Evolutionary conservation across 2,113 vertebrate genomes (phyloP).

Genomic region (Prionailurus bengalensis): DNA sequence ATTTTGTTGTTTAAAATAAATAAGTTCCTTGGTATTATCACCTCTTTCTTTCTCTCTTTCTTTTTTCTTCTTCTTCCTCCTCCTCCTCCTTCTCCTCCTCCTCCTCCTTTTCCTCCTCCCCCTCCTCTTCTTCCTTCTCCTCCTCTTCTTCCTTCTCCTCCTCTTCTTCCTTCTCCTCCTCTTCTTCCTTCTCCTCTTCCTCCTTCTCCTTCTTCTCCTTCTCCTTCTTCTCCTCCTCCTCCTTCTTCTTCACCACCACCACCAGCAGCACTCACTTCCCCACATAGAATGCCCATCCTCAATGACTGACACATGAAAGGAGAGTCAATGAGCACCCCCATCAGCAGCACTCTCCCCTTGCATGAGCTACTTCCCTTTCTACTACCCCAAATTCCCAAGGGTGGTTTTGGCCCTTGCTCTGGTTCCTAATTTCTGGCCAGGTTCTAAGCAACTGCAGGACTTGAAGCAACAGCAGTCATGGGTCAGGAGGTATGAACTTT

Average conservation of each 20-base stretch:
- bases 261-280: neutral
- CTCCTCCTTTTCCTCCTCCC: neutral
- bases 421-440: neutral
- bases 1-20: neutral
- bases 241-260: accelerated
- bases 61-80: too few relatives aligned
- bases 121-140: too few relatives aligned
- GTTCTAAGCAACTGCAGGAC: neutral
- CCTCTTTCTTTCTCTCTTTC: too few relatives aligned
- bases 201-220: neutral
- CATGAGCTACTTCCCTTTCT: neutral
- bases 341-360: neutral
- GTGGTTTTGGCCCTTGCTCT: neutral
- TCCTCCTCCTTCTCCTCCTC: neutral
- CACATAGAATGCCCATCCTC: accelerated
- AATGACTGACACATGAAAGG: too few relatives aligned
- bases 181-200: accelerated
- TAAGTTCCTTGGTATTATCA: neutral
- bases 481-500: neutral
- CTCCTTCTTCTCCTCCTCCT: too few relatives aligned
- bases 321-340: accelerated
- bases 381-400: neutral
- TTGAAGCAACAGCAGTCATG: neutral
- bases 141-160: accelerated
- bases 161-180: too few relatives aligned